Evolutionary conservation across 2,888 invertebrate species (phyloP), one percentile per base, ranked within the genome.

Genomic region (Chalcosyrphus nemorum): DNA sequence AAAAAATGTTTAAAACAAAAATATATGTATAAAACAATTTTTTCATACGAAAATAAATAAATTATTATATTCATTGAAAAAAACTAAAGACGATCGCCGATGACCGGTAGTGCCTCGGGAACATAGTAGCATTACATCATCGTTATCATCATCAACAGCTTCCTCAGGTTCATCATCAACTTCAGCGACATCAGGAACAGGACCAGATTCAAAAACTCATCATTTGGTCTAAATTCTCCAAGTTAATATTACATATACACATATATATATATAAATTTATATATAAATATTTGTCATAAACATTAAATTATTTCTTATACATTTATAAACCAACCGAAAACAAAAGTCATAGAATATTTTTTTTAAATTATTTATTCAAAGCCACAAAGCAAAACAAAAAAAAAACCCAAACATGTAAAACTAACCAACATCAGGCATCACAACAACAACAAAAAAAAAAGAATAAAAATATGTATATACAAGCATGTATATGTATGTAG

Each of bases 51-150:
- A 80, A 27, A 54, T 27, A 66, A 41, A 43, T 41, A 50, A n/a
- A n/a, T n/a, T n/a, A n/a, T n/a, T n/a, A 43, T 70, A 54, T 84
- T 52, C 61, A 57, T 74, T 80, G 71, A 68, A 76, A 74, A n/a
- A 56, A 76, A 61, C 21, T 38, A 29, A 77, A 91, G 91, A 91
- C 84, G 91, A 91, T 88, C 91, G 91, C 86, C 91, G 91, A 91
- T 91, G 91, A 91, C 91, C 91, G 89, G 89, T 88, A 89, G 87
- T 89, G 88, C 89, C 89, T 89, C 89, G 89, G 88, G 88, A 89
- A 86, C 87, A 88, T 80, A 88, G 86, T 88, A 88, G 87, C 86
- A 88, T 88, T 86, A 87, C 87, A 88, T 88, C 89, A 87, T 89
- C 89, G 87, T 87, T 89, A 87, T 87, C 87, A 86, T 86, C 88